These are phyloP conservation scores for Nothobranchius furzeri DNA, from an alignment of 2,113 vertebrate species.

Conservation along the genomic window DNA sequence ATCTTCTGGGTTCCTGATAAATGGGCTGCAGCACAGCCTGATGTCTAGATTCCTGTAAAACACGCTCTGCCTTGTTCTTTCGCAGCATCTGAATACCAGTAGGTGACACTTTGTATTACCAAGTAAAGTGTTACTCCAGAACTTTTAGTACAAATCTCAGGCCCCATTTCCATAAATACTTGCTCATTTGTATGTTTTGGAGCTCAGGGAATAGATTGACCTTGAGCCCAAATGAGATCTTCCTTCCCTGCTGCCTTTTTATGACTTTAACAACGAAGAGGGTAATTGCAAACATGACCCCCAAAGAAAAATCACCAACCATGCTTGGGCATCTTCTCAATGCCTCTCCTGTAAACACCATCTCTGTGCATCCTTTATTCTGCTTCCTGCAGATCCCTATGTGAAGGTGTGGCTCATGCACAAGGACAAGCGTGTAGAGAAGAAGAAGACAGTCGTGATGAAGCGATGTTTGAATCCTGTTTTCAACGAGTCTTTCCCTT, in stretches of 20 bases:
- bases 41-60: conserved; percentile 24
- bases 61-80: conserved; percentile 19
- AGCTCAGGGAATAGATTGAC: conserved; percentile 61
- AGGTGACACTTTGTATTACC: conserved; percentile 28
- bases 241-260: conserved; percentile 55
- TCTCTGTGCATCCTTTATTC: conserved; percentile 16
- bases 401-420: conserved; percentile 99
- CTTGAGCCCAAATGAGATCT: conserved; percentile 63
- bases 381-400: conserved; percentile 86
- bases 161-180: conserved; percentile 66
- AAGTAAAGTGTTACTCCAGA: conserved; percentile 50
- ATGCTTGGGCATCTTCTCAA: conserved; percentile 19
- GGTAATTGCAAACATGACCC: conserved; percentile 67
- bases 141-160: conserved; percentile 45
- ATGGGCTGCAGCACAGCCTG: conserved; percentile 56
- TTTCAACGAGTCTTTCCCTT: conserved; percentile 98
- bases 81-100: conserved; percentile 1
- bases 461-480: conserved; percentile 96
- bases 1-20: conserved; percentile 49
- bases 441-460: conserved; percentile 98
- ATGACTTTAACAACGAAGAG: conserved; percentile 58
- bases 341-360: conserved; percentile 28
- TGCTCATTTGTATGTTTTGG: conserved; percentile 64
- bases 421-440: conserved; percentile 98
- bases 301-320: conserved; percentile 22